Evolutionary conservation across 2,888 invertebrate genomes (phyloP).

Genomic region (Polyommatus icarus): DNA sequence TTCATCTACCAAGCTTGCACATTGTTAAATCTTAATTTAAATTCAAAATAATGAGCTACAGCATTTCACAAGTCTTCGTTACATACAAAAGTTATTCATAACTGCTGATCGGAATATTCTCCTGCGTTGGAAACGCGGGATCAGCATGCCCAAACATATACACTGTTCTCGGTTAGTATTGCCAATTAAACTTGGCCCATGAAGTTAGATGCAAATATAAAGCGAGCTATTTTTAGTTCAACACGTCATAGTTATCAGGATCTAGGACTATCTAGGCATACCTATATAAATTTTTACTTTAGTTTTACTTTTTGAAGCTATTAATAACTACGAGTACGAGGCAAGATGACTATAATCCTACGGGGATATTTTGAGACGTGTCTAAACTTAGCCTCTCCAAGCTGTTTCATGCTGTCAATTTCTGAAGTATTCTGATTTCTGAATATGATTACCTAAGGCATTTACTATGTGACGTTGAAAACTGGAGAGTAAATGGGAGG

Average conservation of each 20-base stretch:
- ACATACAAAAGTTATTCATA: conserved; percentile 21
- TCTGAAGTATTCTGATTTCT: no score
- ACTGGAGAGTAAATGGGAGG: no score
- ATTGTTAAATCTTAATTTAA: background rate
- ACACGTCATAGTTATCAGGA: background rate
- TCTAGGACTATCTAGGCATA: background rate
- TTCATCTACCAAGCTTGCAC: background rate
- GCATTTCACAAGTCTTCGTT: background rate
- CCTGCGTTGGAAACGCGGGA: background rate
- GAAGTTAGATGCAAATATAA: background rate
- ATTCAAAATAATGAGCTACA: background rate
- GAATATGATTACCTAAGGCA: no score
- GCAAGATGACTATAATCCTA: no score
- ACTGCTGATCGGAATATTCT: conserved; percentile 23
- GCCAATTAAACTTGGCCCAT: conserved; percentile 20
- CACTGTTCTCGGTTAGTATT: conserved; percentile 13
- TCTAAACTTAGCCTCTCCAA: no score
- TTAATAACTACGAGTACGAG: no score
- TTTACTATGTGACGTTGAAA: no score
- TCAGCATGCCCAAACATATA: conserved; percentile 20
- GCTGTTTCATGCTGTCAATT: no score
- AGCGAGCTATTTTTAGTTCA: background rate
- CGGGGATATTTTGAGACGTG: no score
- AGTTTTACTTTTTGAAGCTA: no score
- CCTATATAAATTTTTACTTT: no score